Conservation (phyloP, 2,888 invertebrate genomes). For the Eurois occulta region DNA sequence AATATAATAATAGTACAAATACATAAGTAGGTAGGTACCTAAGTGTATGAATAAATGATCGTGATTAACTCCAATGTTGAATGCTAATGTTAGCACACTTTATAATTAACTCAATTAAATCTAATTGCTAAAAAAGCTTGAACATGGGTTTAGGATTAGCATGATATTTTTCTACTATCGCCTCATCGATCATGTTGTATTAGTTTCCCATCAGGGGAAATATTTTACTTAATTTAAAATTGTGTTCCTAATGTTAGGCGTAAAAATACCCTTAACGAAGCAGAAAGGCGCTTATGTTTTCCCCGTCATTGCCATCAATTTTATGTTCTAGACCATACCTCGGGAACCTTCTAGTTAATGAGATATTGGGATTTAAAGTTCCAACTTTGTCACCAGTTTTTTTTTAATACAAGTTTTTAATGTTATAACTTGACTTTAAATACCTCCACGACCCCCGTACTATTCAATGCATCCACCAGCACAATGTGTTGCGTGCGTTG, state of each 20-base stretch:
- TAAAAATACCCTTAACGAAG: no score
- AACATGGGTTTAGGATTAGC: conserved; percentile 26
- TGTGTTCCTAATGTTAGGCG: not conserved
- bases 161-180: conserved; percentile 31
- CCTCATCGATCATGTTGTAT: conserved; percentile 13
- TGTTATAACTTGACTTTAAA: no score
- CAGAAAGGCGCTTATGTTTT: no score
- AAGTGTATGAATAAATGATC: conserved; percentile 55
- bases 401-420: no score
- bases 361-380: no score
- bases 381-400: no score
- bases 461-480: no score
- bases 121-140: conserved; percentile 40
- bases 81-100: conserved; percentile 62
- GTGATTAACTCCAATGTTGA: conserved; percentile 51
- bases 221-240: not conserved
- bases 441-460: no score
- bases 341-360: no score
- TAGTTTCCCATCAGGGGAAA: not conserved
- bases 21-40: conserved; percentile 26
- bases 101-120: conserved; percentile 62
- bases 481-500: no score
- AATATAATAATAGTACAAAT: conserved; percentile 58
- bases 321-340: no score
- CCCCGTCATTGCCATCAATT: no score